phyloP scores from a whole-genome alignment of 2,888 invertebrate species.

The Watsonalla binaria region DNA sequence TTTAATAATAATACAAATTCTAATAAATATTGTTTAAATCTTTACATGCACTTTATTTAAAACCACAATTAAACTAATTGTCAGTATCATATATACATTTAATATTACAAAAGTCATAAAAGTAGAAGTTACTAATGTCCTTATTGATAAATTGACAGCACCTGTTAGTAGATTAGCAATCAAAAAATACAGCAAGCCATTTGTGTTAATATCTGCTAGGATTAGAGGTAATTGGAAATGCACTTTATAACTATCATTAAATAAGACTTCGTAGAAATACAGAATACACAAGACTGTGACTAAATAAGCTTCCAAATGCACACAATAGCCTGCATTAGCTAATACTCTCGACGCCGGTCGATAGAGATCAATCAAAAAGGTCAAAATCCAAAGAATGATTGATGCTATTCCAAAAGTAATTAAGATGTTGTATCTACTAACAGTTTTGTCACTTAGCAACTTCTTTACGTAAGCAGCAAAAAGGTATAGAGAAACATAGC shows the following conservation, averaged over 20 bases:
- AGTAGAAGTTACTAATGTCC: slow-evolving; percentile 76
- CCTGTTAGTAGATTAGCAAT: slow-evolving; percentile 92
- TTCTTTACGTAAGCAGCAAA: slow-evolving; percentile 83
- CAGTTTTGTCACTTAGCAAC: slow-evolving; percentile 58
- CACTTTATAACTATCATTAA: slow-evolving; percentile 40
- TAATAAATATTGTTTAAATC: slow-evolving; percentile 40
- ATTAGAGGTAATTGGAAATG: slow-evolving; percentile 71
- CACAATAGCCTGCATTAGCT: slow-evolving; percentile 89
- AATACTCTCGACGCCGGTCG: slow-evolving; percentile 87
- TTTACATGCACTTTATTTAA: slow-evolving; percentile 64
- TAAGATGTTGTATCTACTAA: slow-evolving; percentile 28
- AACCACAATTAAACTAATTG: slow-evolving; percentile 38
- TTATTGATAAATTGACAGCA: slow-evolving; percentile 84
- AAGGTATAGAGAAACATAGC: slow-evolving; percentile 91
- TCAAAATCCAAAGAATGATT: slow-evolving; percentile 55
- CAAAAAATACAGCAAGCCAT: slow-evolving; percentile 91
- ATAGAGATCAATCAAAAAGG: slow-evolving; percentile 64
- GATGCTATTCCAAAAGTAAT: slow-evolving; percentile 29
- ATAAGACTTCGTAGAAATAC: slow-evolving; percentile 75
- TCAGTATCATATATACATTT: slow-evolving; percentile 75
- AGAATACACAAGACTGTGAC: slow-evolving; percentile 74
- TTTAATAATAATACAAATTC: background rate
- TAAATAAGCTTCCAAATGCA: slow-evolving; percentile 86
- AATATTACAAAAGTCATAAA: slow-evolving; percentile 73
- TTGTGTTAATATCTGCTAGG: slow-evolving; percentile 86